Evolutionary conservation across 2,888 invertebrate genomes (phyloP).

Genomic region (Masnerella sp.): DNA sequence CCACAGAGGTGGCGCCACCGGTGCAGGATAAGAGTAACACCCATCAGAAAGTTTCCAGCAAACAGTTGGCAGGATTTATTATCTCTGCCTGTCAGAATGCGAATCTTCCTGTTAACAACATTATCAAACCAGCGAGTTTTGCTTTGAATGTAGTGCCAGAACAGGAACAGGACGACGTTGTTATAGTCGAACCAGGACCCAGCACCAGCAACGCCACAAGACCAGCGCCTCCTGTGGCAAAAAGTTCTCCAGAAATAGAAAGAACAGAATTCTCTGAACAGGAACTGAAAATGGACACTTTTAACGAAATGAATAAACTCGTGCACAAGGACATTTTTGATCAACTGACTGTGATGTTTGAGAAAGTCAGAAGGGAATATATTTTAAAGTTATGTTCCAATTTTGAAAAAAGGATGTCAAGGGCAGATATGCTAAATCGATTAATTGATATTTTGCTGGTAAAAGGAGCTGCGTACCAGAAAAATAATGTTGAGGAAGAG

Average conservation of each 20-base stretch:
- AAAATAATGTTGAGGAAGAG: not conserved
- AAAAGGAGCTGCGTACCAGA: constrained; percentile 27
- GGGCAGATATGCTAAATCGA: not conserved
- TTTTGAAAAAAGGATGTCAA: constrained; percentile 2
- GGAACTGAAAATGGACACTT: constrained; percentile 15
- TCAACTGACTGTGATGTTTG: constrained; percentile 41
- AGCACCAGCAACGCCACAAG: constrained; percentile 7
- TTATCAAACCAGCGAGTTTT: constrained; percentile 9
- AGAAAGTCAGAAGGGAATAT: constrained; percentile 25
- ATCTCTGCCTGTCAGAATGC: constrained; percentile 12
- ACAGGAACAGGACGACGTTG: too few species aligned
- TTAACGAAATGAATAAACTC: constrained; percentile 14
- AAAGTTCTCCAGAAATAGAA: too few species aligned
- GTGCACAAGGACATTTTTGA: constrained; percentile 19
- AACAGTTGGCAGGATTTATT: not conserved
- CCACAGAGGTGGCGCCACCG: not conserved
- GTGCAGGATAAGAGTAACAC: not conserved
- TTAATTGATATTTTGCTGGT: constrained; percentile 36
- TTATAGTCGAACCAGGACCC: not conserved
- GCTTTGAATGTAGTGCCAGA: too few species aligned
- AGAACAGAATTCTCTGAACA: constrained; percentile 18
- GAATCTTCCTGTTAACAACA: not conserved
- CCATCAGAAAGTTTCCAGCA: not conserved
- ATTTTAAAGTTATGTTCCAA: constrained; percentile 29
- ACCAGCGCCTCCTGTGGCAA: too few species aligned